Conservation (phyloP, 2,113 vertebrate species). For the Micronycteris hirsuta region DNA sequence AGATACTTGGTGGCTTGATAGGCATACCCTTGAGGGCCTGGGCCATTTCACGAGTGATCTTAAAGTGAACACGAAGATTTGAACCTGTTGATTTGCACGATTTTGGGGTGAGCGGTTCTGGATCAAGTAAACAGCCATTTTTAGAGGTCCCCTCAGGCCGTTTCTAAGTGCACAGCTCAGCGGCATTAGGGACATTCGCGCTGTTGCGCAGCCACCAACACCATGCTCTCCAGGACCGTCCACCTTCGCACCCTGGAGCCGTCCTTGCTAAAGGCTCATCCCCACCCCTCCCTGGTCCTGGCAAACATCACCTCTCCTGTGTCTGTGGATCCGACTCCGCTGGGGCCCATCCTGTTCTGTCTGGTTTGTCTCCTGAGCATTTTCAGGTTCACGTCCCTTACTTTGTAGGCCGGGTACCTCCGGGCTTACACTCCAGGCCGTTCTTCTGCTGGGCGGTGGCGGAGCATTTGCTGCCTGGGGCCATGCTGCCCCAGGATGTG, state of each 20-base stretch:
- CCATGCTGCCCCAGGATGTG: no score
- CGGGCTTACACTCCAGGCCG: background rate
- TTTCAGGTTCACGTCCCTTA: fast-evolving
- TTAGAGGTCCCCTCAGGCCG: background rate
- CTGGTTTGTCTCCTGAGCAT: no score
- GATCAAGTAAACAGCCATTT: background rate
- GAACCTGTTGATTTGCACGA: background rate
- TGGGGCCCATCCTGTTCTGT: fast-evolving
- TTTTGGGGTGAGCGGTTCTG: background rate
- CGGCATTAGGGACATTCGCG: fast-evolving
- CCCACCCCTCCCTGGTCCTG: background rate
- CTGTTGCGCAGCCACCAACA: fast-evolving
- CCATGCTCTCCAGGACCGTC: background rate
- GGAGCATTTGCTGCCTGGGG: background rate
- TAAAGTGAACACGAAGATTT: background rate
- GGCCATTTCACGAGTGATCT: background rate
- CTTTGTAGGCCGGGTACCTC: background rate
- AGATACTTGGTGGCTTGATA: background rate
- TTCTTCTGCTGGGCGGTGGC: fast-evolving
- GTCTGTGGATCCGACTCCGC: fast-evolving
- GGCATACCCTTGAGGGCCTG: background rate
- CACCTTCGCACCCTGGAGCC: background rate
- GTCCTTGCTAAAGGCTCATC: background rate
- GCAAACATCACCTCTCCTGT: fast-evolving
- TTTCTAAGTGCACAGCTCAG: background rate